Evolutionary conservation across 1,140 invertebrate genomes (phyloP).

Genomic region (Musca domestica): DNA sequence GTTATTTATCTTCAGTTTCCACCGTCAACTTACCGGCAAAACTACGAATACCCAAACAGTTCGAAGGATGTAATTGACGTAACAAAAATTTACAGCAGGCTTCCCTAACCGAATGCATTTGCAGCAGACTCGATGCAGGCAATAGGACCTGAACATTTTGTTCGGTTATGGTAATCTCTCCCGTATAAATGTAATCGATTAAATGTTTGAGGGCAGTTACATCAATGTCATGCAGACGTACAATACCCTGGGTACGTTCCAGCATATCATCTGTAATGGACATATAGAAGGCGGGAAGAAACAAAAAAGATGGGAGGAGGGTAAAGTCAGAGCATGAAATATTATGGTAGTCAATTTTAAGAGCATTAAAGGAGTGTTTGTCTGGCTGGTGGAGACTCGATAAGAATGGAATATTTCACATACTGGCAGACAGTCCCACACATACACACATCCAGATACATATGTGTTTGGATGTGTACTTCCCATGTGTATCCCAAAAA

Average conservation of each 20-base stretch:
- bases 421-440: not conserved
- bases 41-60: slow-evolving; percentile 73
- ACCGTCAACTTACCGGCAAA: slow-evolving; percentile 60
- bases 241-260: slow-evolving; percentile 61
- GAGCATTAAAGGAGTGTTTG: too few relatives aligned
- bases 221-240: slow-evolving; percentile 66
- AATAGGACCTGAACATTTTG: slow-evolving; percentile 77
- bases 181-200: slow-evolving; percentile 75
- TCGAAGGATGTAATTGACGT: slow-evolving; percentile 72
- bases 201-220: slow-evolving; percentile 63
- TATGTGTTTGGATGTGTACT: too few relatives aligned
- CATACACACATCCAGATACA: not conserved
- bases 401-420: not conserved
- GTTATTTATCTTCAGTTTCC: not conserved
- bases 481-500: too few relatives aligned
- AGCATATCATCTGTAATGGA: slow-evolving; percentile 63
- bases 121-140: slow-evolving; percentile 73
- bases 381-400: not conserved
- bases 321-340: slow-evolving; percentile 1
- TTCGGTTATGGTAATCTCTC: slow-evolving; percentile 73
- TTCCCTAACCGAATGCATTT: slow-evolving; percentile 71
- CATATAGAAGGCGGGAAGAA: not conserved
- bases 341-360: not conserved
- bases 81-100: slow-evolving; percentile 76
- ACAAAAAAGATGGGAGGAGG: not conserved